Conservation (phyloP, 2,888 invertebrate genomes). For the Ennomos fuscantarius region DNA sequence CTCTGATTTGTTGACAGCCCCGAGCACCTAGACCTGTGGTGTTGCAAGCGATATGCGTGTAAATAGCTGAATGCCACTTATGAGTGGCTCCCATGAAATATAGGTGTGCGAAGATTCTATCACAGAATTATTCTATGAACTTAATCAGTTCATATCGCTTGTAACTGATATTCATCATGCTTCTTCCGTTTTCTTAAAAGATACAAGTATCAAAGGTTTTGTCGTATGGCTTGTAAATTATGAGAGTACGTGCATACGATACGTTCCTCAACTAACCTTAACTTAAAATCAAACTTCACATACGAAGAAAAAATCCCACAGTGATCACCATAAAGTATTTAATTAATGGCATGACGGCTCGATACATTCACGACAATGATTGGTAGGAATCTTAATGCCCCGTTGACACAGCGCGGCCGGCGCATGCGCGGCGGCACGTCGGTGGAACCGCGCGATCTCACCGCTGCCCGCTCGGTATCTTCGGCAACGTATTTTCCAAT, state of each 20-base stretch:
- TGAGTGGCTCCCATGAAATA: neutral
- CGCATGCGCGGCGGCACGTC: conserved; percentile 39
- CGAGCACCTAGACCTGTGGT: conserved; percentile 7
- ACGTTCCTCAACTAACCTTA: conserved; percentile 22
- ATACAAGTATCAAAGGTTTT: too few species aligned
- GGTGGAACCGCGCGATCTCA: conserved; percentile 46
- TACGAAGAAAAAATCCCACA: conserved; percentile 40
- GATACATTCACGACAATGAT: conserved; percentile 46
- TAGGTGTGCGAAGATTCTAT: neutral
- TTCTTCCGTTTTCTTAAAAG: too few species aligned
- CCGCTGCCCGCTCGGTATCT: conserved; percentile 41
- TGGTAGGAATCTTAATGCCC: conserved; percentile 47
- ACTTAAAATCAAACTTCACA: conserved; percentile 19
- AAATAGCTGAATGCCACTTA: conserved; percentile 8
- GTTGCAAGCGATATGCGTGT: conserved; percentile 10
- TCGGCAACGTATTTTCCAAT: conserved; percentile 78
- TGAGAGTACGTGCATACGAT: neutral
- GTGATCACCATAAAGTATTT: conserved; percentile 47
- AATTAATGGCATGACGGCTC: conserved; percentile 48
- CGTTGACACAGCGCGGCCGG: conserved; percentile 32
- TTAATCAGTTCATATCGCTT: too few species aligned
- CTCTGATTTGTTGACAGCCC: conserved; percentile 21
- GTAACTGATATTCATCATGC: too few species aligned
- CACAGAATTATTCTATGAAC: too few species aligned
- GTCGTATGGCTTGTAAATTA: too few species aligned